Evolutionary conservation across 2,797 vertebrate genomes (phyloP).

Genomic region (Trematomus bernacchii): DNA sequence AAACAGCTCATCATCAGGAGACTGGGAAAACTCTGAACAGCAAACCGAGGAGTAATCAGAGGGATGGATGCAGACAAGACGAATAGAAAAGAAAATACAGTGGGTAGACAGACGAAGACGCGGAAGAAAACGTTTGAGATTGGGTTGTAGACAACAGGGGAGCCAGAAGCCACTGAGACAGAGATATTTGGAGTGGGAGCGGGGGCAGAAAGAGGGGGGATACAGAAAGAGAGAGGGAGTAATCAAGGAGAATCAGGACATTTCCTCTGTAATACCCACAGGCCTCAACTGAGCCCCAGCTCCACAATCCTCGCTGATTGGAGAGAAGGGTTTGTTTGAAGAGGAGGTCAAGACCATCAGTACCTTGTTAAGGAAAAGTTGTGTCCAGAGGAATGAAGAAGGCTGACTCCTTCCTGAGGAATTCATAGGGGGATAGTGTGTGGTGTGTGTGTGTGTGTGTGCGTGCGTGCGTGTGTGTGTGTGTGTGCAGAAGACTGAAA

Average conservation of each 20-base stretch:
- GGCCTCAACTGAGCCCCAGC: slow-evolving; percentile 78
- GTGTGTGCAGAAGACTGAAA: background rate
- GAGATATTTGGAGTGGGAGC: slow-evolving; percentile 49
- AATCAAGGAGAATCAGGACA: slow-evolving; percentile 82
- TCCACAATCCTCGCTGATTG: slow-evolving; percentile 83
- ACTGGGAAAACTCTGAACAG: slow-evolving; percentile 12
- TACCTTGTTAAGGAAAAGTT: slow-evolving; percentile 80
- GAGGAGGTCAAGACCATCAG: slow-evolving; percentile 82
- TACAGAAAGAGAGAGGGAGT: slow-evolving; percentile 52
- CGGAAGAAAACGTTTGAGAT: slow-evolving; percentile 47
- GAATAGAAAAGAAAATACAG: slow-evolving; percentile 1
- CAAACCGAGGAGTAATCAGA: slow-evolving; percentile 30
- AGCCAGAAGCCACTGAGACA: slow-evolving; percentile 60
- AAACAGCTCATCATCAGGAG: slow-evolving; percentile 16
- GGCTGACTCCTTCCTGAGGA: slow-evolving; percentile 78
- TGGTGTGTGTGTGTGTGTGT: background rate
- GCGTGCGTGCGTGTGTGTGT: background rate
- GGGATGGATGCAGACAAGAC: slow-evolving; percentile 29
- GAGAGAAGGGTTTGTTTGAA: slow-evolving; percentile 84
- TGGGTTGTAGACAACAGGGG: slow-evolving; percentile 47
- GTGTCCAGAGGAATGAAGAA: slow-evolving; percentile 78
- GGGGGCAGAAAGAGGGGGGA: slow-evolving; percentile 50
- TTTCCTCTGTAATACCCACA: slow-evolving; percentile 82
- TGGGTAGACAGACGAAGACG: slow-evolving; percentile 30
- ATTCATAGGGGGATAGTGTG: slow-evolving; percentile 68